Conservation (phyloP, 2,113 vertebrate genomes). For the Trogon surrucura region DNA sequence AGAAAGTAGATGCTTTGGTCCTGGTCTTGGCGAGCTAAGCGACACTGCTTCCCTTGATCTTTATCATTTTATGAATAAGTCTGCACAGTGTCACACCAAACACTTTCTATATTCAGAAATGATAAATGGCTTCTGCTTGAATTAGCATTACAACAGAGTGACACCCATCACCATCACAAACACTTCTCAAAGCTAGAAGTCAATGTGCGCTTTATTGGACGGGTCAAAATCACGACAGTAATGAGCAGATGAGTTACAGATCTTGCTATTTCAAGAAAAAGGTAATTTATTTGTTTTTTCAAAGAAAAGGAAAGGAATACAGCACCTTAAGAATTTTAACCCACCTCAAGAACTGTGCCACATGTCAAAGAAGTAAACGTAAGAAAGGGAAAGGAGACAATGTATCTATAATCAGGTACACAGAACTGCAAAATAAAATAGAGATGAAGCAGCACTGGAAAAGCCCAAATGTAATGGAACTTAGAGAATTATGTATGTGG, state of each 20-base stretch:
- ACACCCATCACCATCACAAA: background rate
- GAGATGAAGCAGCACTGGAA: background rate
- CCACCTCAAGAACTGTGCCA: background rate
- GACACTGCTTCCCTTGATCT: background rate
- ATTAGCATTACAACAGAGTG: slow-evolving; percentile 15
- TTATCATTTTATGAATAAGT: background rate
- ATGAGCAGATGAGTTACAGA: slow-evolving; percentile 13
- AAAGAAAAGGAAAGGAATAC: background rate
- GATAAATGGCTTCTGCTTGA: slow-evolving; percentile 13
- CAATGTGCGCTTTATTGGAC: background rate
- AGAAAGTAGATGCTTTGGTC: background rate
- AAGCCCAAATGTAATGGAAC: background rate
- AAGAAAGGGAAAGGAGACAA: background rate
- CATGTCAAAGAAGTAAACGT: background rate
- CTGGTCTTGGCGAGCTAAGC: background rate
- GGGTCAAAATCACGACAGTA: slow-evolving; percentile 23
- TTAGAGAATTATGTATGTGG: background rate
- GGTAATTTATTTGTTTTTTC: background rate
- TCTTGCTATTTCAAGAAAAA: background rate
- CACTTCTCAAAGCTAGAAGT: background rate
- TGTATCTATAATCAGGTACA: background rate
- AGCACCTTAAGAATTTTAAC: background rate
- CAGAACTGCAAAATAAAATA: background rate
- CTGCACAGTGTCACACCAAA: background rate
- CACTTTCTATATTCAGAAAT: slow-evolving; percentile 21